Evolutionary conservation across 1,140 invertebrate species (phyloP), one percentile per base, ranked within the genome.

Genomic region (Drosophila pruinosa): DNA sequence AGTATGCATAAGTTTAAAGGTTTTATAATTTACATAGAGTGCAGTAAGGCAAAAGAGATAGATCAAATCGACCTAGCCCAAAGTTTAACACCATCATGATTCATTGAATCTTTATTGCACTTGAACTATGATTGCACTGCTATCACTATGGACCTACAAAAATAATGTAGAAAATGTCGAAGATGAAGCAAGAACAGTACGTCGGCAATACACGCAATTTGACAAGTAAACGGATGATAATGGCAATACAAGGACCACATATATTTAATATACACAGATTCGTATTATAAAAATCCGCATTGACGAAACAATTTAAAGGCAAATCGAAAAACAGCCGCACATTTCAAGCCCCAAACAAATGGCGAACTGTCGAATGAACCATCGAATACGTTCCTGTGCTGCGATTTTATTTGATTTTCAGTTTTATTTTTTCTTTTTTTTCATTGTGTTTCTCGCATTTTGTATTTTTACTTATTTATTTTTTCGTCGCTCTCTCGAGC

Each of bases 21-120:
- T 58, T 65, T 28, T 24, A 76, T 83, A 85, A 85, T 85, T 86
- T 85, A 59, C 77, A 80, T 83, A 86, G 26, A 28, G 2, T 28
- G 5, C 26, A 28, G 3, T 5, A 28, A 28, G 26, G n/a, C n/a
- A 28, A 28, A 28, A 28, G 26, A 28, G 26, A 28, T 5, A 28
- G n/a, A n/a, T n/a, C n/a, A n/a, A n/a, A n/a, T n/a, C n/a, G n/a
- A n/a, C n/a, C n/a, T n/a, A n/a, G n/a, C n/a, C n/a, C n/a, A n/a
- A n/a, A n/a, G n/a, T n/a, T n/a, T n/a, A n/a, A n/a, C n/a, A n/a
- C n/a, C n/a, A n/a, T n/a, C n/a, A n/a, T n/a, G n/a, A n/a, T n/a
- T n/a, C n/a, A n/a, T n/a, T n/a, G n/a, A n/a, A n/a, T n/a, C n/a
- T n/a, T n/a, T n/a, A n/a, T n/a, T n/a, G n/a, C n/a, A n/a, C n/a